Evolutionary conservation across 2,888 invertebrate genomes (phyloP), one percentile per base, ranked within the genome.

Genomic region (Epistrophella euchroma): DNA sequence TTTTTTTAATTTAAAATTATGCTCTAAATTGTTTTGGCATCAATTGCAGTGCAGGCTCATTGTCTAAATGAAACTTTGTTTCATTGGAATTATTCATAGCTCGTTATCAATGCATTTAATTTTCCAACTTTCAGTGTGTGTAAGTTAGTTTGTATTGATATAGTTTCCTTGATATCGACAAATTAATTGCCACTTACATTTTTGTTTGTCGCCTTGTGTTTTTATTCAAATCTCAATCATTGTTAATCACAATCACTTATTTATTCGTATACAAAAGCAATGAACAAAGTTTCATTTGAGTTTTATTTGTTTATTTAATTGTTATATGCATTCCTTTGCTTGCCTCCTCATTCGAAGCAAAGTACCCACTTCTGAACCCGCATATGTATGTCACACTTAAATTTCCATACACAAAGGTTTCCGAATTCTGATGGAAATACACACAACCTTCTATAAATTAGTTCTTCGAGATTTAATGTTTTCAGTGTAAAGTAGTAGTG

Each of bases 1-100:
- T n/a, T n/a, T 43, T 43, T n/a, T 43, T 43, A 43, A n/a, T 7
- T 40, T 3, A 11, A 47, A 47, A 11, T 22, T 47, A 17, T 45
- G 32, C 0, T 0, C n/a, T 32, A n/a, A 55, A 55, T 32, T 55
- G 10, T 28, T 55, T 58, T 58, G 58, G 40, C 60, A 60, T 22
- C 60, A 40, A 40, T 60, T 40, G 22, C 60, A 56, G 17, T 40
- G 22, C 60, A 56, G 17, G n/a, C 32, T 35, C 40, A 60, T 60
- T n/a, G 60, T 60, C 40, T 56, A 56, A 25, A 40, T 60, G 22
- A 60, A 19, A 60, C 60, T 60, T 35, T 40, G 22, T 60, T 13
- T 15, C 60, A 60, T 60, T 60, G 40, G 6, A 40, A 40, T 60
- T 40, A 60, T 40, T 22, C 40, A 40, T 60, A 10, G 19, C 15